Evolutionary conservation across 2,888 invertebrate genomes (phyloP), one percentile per base, ranked within the genome.

Genomic region (Schrankia costaestrigalis): DNA sequence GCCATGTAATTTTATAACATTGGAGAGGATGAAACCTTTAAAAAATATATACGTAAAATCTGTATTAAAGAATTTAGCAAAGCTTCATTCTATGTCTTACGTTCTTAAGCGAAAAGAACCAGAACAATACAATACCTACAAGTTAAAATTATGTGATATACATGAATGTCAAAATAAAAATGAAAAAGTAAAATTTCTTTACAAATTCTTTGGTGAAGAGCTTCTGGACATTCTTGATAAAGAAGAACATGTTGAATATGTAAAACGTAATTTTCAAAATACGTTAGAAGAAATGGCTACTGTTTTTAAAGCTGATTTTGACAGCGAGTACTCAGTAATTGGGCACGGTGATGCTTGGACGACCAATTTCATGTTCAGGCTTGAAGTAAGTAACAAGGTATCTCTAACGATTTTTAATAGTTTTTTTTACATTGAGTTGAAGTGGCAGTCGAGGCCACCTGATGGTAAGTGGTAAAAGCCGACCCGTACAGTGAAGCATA

Each of bases 341-440:
- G 46, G 48, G 24, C 72, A 72, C 21, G 72, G 72, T 14, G 72
- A 72, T 29, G 49, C 56, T n/a, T 71, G 71, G 71, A 64, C 57
- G 1, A 71, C 67, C 23, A 72, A 72, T 36, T 42, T 71, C 8
- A 44, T 71, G 45, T 71, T 64, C 26, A 56, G 38, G 31, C 35
- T 25, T 25, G 12, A 31, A 14, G 31, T 6, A 18, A 31, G 24
- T 22, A 23, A 1, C 1, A 8, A 14, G 17, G 3, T 15, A n/a
- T n/a, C n/a, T n/a, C n/a, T n/a, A n/a, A n/a, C n/a, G n/a, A n/a
- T n/a, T n/a, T n/a, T n/a, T n/a, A n/a, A n/a, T n/a, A n/a, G n/a
- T n/a, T n/a, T n/a, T n/a, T n/a, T n/a, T n/a, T n/a, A n/a, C n/a
- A n/a, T n/a, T n/a, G n/a, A n/a, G n/a, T n/a, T n/a, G n/a, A n/a